Evolutionary conservation across 2,888 invertebrate species (phyloP).

Genomic region (Cephus pygmeus): DNA sequence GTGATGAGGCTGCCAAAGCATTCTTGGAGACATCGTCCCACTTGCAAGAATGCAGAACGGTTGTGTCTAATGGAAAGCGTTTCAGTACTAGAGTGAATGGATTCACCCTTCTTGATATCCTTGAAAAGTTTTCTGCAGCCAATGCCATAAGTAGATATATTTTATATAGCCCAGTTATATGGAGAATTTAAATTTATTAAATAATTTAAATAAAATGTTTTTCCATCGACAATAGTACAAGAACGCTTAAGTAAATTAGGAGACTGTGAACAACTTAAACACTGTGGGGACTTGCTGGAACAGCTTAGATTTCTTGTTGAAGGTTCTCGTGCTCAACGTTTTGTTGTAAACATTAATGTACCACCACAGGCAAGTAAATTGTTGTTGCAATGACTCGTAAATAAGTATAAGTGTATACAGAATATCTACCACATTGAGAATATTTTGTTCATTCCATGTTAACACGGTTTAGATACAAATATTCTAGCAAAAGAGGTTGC

Average conservation of each 20-base stretch:
- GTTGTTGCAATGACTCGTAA: not conserved
- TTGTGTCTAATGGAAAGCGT: constrained; percentile 43
- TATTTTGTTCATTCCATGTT: not conserved
- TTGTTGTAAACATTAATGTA: constrained; percentile 62
- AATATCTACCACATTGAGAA: not conserved
- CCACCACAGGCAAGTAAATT: constrained; percentile 47
- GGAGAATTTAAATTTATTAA: not conserved
- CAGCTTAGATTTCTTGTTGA: constrained; percentile 59
- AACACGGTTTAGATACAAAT: not conserved
- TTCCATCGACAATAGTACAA: constrained; percentile 42
- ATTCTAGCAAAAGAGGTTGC: not conserved
- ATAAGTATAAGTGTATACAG: not conserved
- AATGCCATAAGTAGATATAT: constrained; percentile 47
- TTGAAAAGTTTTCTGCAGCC: constrained; percentile 58
- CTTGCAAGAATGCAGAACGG: constrained; percentile 50
- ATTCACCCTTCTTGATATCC: constrained; percentile 51
- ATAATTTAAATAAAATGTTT: not conserved
- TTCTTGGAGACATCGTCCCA: constrained; percentile 52
- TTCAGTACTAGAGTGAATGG: constrained; percentile 55
- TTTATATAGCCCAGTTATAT: constrained; percentile 1
- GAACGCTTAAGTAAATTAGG: constrained; percentile 53
- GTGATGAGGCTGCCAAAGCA: constrained; percentile 48
- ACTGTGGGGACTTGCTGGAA: constrained; percentile 56
- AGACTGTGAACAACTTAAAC: constrained; percentile 52
- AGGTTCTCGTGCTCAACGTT: constrained; percentile 55